phyloP scores from a whole-genome alignment of 2,797 vertebrate species.

The Brachyrhaphis roseni region DNA sequence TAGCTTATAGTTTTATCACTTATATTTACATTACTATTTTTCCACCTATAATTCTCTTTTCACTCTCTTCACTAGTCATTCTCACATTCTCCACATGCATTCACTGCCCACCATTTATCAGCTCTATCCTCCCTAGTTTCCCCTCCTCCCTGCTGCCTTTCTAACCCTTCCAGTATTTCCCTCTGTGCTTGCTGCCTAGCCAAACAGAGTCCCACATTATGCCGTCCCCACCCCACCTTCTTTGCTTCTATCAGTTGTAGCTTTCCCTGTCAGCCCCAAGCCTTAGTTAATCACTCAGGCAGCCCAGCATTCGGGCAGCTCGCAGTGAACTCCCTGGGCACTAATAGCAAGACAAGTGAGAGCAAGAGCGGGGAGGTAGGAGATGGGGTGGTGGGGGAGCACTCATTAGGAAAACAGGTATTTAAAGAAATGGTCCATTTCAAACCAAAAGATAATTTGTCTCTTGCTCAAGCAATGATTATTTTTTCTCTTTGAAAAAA shows the following conservation, averaged over 20 bases:
- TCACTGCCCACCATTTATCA: constrained; percentile 56
- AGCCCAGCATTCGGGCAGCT: constrained; percentile 69
- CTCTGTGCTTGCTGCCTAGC: constrained; percentile 59
- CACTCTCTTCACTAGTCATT: constrained; percentile 3
- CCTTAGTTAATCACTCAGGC: constrained; percentile 87
- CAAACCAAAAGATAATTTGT: constrained; percentile 84
- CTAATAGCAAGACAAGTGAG: constrained; percentile 81
- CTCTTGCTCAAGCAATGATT: constrained; percentile 58
- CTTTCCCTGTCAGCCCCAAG: constrained; percentile 82
- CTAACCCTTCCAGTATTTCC: constrained; percentile 54
- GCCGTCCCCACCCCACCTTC: constrained; percentile 43
- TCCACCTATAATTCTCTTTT: constrained; percentile 12
- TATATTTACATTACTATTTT: constrained; percentile 15
- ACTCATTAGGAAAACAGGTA: constrained; percentile 84
- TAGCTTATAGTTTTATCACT: constrained; percentile 18
- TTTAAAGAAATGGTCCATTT: constrained; percentile 85
- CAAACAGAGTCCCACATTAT: constrained; percentile 65
- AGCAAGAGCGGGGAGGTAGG: constrained; percentile 59
- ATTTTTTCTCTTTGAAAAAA: constrained; percentile 2
- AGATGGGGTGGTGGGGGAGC: constrained; percentile 49
- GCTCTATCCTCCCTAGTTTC: constrained; percentile 34
- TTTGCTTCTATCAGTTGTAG: constrained; percentile 69
- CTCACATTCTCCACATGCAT: constrained; percentile 17
- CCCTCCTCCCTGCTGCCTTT: constrained; percentile 37
- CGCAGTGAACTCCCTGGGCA: constrained; percentile 73